Base-by-base conservation (phyloP, 2,888 invertebrate genomes). In the Teleiodes luculella region DNA sequence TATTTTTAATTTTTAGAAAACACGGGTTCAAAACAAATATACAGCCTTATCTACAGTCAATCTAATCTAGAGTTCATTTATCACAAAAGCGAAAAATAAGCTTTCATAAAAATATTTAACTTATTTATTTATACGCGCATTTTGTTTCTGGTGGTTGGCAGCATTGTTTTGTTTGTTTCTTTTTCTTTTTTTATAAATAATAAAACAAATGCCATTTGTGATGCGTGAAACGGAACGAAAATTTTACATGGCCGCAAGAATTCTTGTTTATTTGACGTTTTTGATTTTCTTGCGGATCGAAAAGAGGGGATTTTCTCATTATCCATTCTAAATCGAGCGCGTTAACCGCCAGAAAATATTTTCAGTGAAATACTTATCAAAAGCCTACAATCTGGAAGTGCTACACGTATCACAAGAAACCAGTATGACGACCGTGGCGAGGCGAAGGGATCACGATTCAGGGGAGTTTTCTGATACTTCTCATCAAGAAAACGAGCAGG, bases 391-490 rank as follows among this genome's bases (percentile, higher is more conserved):
- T 74, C 87, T 87, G 88, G 88, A 87, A 81, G 82, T 86, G 61
- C 64, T 87, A 70, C 81, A 81, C 76, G 84, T 80, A 63, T 79
- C 78, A 62, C 78, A 78, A 57, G 85, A 83, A 82, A 83, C 79
- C 72, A 80, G 83, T 62, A 89, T 89, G 87, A 89, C 90, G 85
- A 83, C 90, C 76, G 78, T 87, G 59, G 78, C 74, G 51, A 78
- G 83, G 66, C 80, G 83, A 73, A 71, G 73, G 65, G 83, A 82
- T 49, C 85, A 80, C 52, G 89, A 89, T 69, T 86, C 90, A 56
- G 86, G 85, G 57, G 90, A 90, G 70, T 89, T 82, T 71, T 90
- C 90, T 48, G 90, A 90, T 57, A 83, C 83, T 68, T 90, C 90
- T 48, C 87, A 53, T 18, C 53, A 86, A 71, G 89, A 89, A 66